phyloP scores from a whole-genome alignment of 2,888 invertebrate species.

The Geotrupes spiniger region DNA sequence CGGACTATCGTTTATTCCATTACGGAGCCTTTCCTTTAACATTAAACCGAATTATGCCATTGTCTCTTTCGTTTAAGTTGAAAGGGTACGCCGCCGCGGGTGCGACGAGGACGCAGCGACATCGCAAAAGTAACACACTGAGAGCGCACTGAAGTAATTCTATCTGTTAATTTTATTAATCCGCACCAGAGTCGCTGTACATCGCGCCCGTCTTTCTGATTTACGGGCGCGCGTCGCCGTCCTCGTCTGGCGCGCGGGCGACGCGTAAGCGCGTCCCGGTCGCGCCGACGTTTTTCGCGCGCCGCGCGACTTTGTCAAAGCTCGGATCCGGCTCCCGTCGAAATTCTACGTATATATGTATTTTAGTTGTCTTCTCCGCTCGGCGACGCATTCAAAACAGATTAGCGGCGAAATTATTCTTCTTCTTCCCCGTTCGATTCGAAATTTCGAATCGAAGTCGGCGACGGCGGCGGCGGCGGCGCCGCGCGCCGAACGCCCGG shows the following conservation, averaged over 20 bases:
- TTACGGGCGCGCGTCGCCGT: constrained; percentile 23
- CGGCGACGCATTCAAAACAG: constrained; percentile 27
- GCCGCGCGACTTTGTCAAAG: constrained; percentile 22
- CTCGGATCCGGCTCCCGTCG: constrained; percentile 25
- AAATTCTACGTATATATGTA: constrained; percentile 28
- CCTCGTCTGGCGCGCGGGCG: constrained; percentile 16
- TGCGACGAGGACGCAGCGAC: constrained; percentile 12
- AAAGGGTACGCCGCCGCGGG: constrained; percentile 6
- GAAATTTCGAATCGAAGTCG: constrained; percentile 22
- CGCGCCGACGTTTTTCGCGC: constrained; percentile 1
- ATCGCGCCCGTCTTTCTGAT: constrained; percentile 25
- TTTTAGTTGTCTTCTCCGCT: constrained; percentile 23
- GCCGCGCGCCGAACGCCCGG: constrained; percentile 43
- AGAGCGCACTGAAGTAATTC: constrained; percentile 42
- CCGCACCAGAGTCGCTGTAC: constrained; percentile 35
- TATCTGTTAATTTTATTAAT: constrained; percentile 50
- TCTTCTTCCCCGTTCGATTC: background rate
- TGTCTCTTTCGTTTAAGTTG: constrained; percentile 23
- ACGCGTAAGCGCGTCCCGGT: background rate
- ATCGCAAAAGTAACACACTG: constrained; percentile 33
- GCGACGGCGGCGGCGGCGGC: too few species aligned
- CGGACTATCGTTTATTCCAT: constrained; percentile 41
- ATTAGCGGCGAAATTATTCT: constrained; percentile 14
- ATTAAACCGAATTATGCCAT: constrained; percentile 43
- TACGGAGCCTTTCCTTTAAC: constrained; percentile 46